phyloP scores from a whole-genome alignment of 2,888 invertebrate genomes.

The Lepidochitona cinerea region DNA sequence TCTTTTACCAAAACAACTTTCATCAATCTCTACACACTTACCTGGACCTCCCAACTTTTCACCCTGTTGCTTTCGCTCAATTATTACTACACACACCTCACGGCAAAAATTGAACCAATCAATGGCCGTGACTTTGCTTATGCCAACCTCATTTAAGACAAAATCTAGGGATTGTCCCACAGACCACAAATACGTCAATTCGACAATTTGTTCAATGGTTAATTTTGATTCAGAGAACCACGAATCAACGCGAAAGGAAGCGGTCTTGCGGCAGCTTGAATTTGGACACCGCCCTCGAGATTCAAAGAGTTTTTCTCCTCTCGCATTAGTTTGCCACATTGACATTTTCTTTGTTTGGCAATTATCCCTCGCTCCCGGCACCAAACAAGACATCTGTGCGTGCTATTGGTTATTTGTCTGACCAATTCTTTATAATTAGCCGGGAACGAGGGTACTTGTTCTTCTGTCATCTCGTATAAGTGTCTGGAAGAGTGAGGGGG shows the following conservation, averaged over 20 bases:
- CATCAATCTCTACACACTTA: neutral
- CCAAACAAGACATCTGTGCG: neutral
- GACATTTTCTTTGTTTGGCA: neutral
- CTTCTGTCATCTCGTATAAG: too few species aligned
- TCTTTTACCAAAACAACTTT: neutral
- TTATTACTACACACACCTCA: too few species aligned
- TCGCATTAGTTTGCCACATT: neutral
- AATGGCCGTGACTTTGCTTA: neutral
- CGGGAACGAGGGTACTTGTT: too few species aligned
- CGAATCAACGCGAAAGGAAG: too few species aligned
- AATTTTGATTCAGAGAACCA: too few species aligned
- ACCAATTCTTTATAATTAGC: too few species aligned
- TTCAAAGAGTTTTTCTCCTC: too few species aligned
- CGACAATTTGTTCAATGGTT: neutral
- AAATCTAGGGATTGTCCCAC: neutral
- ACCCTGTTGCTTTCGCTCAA: neutral
- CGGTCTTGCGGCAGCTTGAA: too few species aligned
- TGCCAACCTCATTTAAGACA: neutral
- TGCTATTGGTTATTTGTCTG: neutral
- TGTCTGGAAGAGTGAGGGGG: too few species aligned
- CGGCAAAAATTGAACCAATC: neutral
- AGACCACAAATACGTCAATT: too few species aligned
- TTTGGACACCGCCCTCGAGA: too few species aligned
- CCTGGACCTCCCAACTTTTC: neutral
- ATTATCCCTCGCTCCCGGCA: neutral